phyloP scores from a whole-genome alignment of 2,888 invertebrate species.

The Mimumesa dahlbomi region DNA sequence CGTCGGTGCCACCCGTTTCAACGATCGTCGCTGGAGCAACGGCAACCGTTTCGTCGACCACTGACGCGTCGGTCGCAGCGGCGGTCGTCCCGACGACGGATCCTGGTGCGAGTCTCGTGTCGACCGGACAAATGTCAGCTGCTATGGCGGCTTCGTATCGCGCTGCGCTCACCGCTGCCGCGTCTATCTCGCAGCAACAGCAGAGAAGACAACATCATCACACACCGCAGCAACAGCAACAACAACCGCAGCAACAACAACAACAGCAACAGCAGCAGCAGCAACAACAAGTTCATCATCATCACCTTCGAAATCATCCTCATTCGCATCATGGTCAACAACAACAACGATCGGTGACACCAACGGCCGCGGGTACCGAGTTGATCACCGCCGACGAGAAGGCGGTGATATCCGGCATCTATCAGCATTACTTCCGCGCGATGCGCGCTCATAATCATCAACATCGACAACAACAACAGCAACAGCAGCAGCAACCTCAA shows the following conservation, averaged over 20 bases:
- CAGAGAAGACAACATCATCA: constrained; percentile 67
- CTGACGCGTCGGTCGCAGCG: constrained; percentile 49
- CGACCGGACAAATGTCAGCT: constrained; percentile 61
- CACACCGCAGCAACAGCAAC: constrained; percentile 38
- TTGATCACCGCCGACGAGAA: constrained; percentile 73
- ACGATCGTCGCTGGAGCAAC: constrained; percentile 34
- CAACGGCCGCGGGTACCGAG: constrained; percentile 57
- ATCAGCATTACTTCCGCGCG: constrained; percentile 76
- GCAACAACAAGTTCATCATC: constrained; percentile 57
- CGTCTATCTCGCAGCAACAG: constrained; percentile 61
- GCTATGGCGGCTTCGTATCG: constrained; percentile 67
- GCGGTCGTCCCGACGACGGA: constrained; percentile 43
- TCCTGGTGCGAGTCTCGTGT: constrained; percentile 37
- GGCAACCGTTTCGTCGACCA: constrained; percentile 58
- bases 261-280: constrained; percentile 44
- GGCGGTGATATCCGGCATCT: constrained; percentile 76
- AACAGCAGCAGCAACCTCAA: constrained; percentile 58
- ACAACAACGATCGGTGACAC: constrained; percentile 49
- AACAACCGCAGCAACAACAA: constrained; percentile 41
- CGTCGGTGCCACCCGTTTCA: constrained; percentile 39
- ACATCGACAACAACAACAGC: constrained; percentile 66
- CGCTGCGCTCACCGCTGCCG: constrained; percentile 66
- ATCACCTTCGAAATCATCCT: constrained; percentile 58
- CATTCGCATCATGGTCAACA: constrained; percentile 46
- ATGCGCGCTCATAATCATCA: constrained; percentile 73